phyloP scores from a whole-genome alignment of 2,888 invertebrate species.

The Apotomis turbidana region DNA sequence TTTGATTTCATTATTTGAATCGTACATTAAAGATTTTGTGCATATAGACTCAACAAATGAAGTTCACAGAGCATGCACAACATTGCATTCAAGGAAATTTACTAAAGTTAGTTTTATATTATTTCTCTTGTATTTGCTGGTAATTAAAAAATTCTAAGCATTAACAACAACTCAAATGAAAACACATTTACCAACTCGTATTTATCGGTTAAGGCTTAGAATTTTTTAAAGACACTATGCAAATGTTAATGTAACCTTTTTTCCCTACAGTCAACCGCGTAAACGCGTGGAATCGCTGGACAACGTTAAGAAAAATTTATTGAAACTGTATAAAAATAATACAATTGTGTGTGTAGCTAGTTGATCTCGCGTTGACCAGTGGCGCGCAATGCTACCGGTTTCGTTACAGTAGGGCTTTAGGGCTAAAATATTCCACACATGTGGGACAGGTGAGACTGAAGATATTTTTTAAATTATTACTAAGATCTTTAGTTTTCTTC shows the following conservation, averaged over 20 bases:
- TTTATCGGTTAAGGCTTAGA: slow-evolving; percentile 67
- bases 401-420: slow-evolving; percentile 80
- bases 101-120: slow-evolving; percentile 30
- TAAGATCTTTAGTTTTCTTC: slow-evolving; percentile 71
- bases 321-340: slow-evolving; percentile 73
- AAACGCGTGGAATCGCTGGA: slow-evolving; percentile 78
- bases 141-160: slow-evolving; percentile 78
- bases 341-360: slow-evolving; percentile 81
- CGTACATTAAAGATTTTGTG: slow-evolving; percentile 9
- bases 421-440: slow-evolving; percentile 75
- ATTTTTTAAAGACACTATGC: slow-evolving; percentile 72
- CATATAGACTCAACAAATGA: slow-evolving; percentile 5
- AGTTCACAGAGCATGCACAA: slow-evolving; percentile 14
- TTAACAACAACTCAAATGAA: slow-evolving; percentile 44
- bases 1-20: slow-evolving; percentile 21
- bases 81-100: slow-evolving; percentile 14
- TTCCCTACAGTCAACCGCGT: slow-evolving; percentile 84
- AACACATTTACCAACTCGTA: not conserved
- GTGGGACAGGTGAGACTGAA: slow-evolving; percentile 83
- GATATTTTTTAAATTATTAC: slow-evolving; percentile 78
- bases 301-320: slow-evolving; percentile 75
- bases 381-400: slow-evolving; percentile 85
- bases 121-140: slow-evolving; percentile 66
- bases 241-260: slow-evolving; percentile 81
- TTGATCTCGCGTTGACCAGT: slow-evolving; percentile 81